phyloP scores from a whole-genome alignment of 2,797 vertebrate species.

The Cossypha caffra region DNA sequence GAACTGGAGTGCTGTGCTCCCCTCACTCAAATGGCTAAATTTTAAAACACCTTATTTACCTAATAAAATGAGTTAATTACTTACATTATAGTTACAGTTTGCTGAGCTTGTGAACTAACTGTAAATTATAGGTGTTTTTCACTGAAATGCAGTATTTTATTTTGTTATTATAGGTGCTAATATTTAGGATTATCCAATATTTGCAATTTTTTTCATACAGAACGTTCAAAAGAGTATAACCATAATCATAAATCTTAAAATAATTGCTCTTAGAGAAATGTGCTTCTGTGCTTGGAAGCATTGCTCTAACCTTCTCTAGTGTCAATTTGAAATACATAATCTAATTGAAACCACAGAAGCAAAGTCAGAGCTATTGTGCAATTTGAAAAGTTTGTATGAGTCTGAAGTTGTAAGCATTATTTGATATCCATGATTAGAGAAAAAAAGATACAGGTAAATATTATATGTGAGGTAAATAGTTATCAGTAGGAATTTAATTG shows the following conservation, averaged over 20 bases:
- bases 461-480: neutral
- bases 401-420: neutral
- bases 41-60: neutral
- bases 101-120: neutral
- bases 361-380: neutral
- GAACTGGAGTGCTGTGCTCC: rapidly evolving
- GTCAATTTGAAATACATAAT: neutral
- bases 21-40: neutral
- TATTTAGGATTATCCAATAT: neutral
- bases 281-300: neutral
- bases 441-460: neutral
- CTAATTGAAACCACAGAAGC: neutral
- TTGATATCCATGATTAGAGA: neutral
- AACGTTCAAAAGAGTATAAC: neutral
- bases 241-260: neutral
- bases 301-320: neutral
- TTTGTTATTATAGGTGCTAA: neutral
- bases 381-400: neutral
- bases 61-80: neutral
- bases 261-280: neutral
- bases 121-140: neutral
- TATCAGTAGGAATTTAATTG: neutral
- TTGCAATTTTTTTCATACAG: neutral
- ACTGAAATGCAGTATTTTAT: neutral
- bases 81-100: neutral